These are phyloP conservation scores for Spialia ferax DNA, from an alignment of 2,888 invertebrate species.

Conservation along the genomic window DNA sequence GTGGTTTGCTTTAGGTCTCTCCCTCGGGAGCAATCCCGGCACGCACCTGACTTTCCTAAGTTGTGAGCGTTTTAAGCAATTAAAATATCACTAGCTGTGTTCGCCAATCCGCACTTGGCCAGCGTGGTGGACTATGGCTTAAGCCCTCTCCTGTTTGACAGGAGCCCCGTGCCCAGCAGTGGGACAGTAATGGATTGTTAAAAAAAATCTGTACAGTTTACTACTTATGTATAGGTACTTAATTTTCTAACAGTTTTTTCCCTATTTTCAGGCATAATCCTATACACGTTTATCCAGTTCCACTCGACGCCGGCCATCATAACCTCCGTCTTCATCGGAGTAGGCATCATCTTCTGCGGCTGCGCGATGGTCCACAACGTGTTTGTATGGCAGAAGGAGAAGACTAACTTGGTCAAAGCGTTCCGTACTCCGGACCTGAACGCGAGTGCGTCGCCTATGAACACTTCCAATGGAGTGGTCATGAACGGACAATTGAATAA, in stretches of 20 bases:
- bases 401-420: conserved; percentile 93
- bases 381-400: conserved; percentile 97
- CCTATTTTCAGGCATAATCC: conserved; percentile 92
- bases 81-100: no score
- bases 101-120: no score
- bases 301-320: conserved; percentile 97
- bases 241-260: not conserved
- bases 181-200: no score
- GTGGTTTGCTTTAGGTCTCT: no score
- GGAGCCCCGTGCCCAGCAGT: no score
- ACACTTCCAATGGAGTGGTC: conserved; percentile 74
- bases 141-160: no score
- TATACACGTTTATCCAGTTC: conserved; percentile 97
- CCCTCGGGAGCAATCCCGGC: no score
- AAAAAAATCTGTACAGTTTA: no score
- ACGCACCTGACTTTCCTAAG: no score
- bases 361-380: conserved; percentile 98
- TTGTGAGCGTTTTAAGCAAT: no score
- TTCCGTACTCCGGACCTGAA: conserved; percentile 70
- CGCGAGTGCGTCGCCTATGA: conserved; percentile 56
- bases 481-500: conserved; percentile 77
- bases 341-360: conserved; percentile 96
- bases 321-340: conserved; percentile 95
- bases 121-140: no score
- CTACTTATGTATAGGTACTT: no score